Evolutionary conservation across 2,888 invertebrate genomes (phyloP), one percentile per base, ranked within the genome.

Genomic region (Hypomecis punctinalis): DNA sequence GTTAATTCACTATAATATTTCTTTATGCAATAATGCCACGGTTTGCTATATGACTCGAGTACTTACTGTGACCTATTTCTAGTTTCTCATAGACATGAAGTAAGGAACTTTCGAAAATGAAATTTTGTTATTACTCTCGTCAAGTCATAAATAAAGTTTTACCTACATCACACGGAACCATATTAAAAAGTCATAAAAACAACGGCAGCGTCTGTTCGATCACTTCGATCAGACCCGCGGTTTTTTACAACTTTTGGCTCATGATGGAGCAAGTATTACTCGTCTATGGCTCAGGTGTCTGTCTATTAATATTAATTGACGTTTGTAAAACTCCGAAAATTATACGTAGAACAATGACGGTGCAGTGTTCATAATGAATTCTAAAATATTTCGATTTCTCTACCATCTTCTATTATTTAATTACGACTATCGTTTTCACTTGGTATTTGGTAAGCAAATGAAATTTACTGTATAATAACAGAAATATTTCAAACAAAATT

Each of bases 261-360:
- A 79, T 47, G 47, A 33, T 43, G 35, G n/a, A 6, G 23, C 9
- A 40, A 47, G 36, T 56, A 13, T 51, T 51, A 11, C 33, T 33
- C 5, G 6, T 59, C 51, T 59, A 23, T 13, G 80, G 33, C 77
- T 79, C 73, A 79, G 81, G 81, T 81, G 83, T 85, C 85, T 81
- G 83, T 85, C 85, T 86, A 87, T 87, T 86, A 86, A 84, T 83
- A 83, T 85, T 86, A 87, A 87, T 87, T 86, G 86, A 82, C 82
- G 84, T 79, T 83, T 73, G 82, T 82, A 82, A 85, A 84, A 84
- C 78, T 81, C 72, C 70, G 74, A 76, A 74, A 23, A 78, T 68
- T 66, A 65, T 83, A 83, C 84, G 81, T 71, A 81, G 85, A 86
- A 87, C 84, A 86, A 84, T 88, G 87, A 88, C 86, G 77, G 49